Percentiles rank a stretch among this genome's conserved stretches.
Conservation (phyloP, 2,113 vertebrate genomes). For the Phalacrocorax brasilianus region DNA sequence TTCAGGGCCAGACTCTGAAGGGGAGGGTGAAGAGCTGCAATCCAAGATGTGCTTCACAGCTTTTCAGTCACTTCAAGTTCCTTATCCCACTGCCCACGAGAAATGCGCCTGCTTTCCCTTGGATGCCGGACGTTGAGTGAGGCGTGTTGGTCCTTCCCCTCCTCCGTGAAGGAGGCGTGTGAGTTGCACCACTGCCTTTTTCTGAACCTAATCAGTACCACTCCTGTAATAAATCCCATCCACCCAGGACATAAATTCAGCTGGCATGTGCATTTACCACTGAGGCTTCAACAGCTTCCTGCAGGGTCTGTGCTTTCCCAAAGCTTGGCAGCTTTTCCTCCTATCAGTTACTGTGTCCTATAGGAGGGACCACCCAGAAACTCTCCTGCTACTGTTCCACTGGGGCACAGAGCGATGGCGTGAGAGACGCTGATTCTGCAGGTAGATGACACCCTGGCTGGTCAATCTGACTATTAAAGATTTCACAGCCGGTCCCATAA, state of each 20-base stretch:
- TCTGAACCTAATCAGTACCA: not conserved
- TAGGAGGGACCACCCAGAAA: conserved; percentile 19
- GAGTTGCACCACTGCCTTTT: not conserved
- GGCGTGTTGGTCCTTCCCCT: not conserved
- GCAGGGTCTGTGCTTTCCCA: not conserved
- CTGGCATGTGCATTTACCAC: not conserved
- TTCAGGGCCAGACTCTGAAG: not conserved
- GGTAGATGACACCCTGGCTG: not conserved
- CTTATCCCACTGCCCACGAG: not conserved
- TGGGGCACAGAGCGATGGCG: rapidly evolving
- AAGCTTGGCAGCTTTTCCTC: not conserved
- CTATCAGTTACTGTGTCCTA: not conserved
- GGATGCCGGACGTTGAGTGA: rapidly evolving
- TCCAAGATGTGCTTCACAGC: not conserved
- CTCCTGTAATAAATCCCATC: not conserved
- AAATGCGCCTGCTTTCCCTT: not conserved
- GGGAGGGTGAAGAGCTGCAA: not conserved
- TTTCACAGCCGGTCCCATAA: not conserved
- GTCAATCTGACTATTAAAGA: not conserved
- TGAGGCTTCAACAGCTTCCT: not conserved
- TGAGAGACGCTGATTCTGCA: not conserved
- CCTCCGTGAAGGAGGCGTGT: rapidly evolving
- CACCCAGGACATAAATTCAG: not conserved
- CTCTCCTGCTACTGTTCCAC: not conserved
- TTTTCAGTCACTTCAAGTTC: not conserved